Conservation (phyloP, 1,140 invertebrate genomes). For the Rhynchophorus ferrugineus region DNA sequence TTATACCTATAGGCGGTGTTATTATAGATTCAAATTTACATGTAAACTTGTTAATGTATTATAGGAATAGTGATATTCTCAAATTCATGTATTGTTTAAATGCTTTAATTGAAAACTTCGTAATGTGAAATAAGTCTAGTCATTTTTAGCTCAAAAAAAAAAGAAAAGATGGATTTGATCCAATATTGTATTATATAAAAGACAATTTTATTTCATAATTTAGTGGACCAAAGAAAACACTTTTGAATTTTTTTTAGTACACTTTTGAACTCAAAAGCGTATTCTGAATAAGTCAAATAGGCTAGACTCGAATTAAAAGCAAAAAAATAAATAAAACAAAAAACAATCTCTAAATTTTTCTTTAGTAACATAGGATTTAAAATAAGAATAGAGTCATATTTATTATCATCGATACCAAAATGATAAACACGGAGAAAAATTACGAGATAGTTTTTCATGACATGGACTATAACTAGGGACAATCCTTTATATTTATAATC, state of each 20-base stretch:
- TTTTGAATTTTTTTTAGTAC: slow-evolving; percentile 8
- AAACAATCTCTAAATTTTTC: neutral
- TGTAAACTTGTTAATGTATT: slow-evolving; percentile 7
- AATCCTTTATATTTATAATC: slow-evolving; percentile 16
- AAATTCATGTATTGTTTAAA: slow-evolving; percentile 5
- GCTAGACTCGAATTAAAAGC: neutral
- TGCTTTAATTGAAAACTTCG: slow-evolving; percentile 1
- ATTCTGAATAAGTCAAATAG: neutral
- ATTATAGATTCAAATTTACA: slow-evolving; percentile 8
- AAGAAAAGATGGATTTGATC: slow-evolving; percentile 5
- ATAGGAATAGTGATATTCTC: slow-evolving; percentile 14
- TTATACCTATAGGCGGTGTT: slow-evolving; percentile 8
- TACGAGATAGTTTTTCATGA: slow-evolving; percentile 9
- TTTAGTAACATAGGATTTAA: neutral
- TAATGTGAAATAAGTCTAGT: slow-evolving; percentile 14
- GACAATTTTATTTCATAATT: slow-evolving; percentile 16
- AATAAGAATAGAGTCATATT: neutral
- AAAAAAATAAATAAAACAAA: neutral
- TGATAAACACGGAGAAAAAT: too few relatives aligned
- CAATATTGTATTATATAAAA: slow-evolving; percentile 11
- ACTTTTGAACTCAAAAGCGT: slow-evolving; percentile 3
- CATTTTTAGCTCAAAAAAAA: slow-evolving; percentile 24
- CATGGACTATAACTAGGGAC: slow-evolving; percentile 23
- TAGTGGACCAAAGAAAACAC: slow-evolving; percentile 20
- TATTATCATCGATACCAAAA: too few relatives aligned